Base-by-base conservation (phyloP, 1,140 invertebrate species). In the Zaprionus ghesquierei region DNA sequence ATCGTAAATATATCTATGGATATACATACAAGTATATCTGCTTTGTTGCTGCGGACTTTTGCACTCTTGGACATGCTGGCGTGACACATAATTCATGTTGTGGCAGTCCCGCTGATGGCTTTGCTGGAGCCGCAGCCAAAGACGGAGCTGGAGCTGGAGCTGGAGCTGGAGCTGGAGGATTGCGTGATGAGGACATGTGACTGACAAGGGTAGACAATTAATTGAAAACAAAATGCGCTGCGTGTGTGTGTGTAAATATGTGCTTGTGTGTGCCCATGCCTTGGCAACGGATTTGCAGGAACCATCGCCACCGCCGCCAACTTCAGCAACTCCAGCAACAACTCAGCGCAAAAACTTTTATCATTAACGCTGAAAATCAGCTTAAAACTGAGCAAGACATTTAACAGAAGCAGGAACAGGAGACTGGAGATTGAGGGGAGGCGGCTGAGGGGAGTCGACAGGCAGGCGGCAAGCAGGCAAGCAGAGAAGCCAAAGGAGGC, bases 151-250 rank as follows among this genome's bases (percentile, higher is more conserved):
- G 33, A 46, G 18, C 10, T n/a, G 54, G 27, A 29, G 22, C 31
- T 27, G 35, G 18, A 41, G 35, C 35, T 8, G 35, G 25, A 31
- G 12, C 59, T 15, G 23, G 15, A 49, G 31, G 53, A 53, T 72
- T 53, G 70, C 59, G 58, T 69, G 74, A 78, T 69, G 70, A 68
- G 68, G 82, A 87, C 79, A 79, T 79, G 62, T 73, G 78, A 73
- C 64, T 86, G 82, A 86, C 82, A 79, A 76, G 82, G 82, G 79
- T 86, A 87, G 77, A 86, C 82, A 86, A 86, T 86, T 86, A 86
- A 86, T 86, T 86, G 79, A 77, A n/a, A 86, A 73, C 78, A 78
- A 66, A 78, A 55, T 66, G 72, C 70, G 59, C 29, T 69, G 35
- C 18, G 31, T 59, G 27, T 58, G 35, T 62, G 44, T 33, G 33